A percentile compares a stretch with the other conserved stretches of the same genome.
These are phyloP conservation scores for Neoniphon sammara DNA, from an alignment of 2,797 vertebrate species.

Conservation along the genomic window DNA sequence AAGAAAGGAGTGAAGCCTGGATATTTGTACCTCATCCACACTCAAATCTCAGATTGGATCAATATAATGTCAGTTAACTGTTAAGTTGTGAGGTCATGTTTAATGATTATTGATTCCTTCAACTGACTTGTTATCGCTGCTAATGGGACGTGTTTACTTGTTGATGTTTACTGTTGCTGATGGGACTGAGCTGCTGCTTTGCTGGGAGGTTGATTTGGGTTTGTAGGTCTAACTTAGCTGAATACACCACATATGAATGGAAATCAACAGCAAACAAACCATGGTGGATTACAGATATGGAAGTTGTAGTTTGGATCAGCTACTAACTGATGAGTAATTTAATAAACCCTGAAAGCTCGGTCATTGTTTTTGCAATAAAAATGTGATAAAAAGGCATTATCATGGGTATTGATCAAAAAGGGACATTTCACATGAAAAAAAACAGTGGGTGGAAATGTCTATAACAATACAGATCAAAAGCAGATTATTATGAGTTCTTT, in stretches of 20 bases:
- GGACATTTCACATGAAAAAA: background rate
- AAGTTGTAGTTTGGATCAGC: no score
- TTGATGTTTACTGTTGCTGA: background rate
- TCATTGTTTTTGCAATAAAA: background rate
- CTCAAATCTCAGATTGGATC: slow-evolving; percentile 1
- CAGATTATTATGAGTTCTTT: background rate
- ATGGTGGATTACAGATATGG: no score
- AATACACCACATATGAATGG: slow-evolving; percentile 25
- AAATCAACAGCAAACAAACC: background rate
- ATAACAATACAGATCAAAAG: background rate
- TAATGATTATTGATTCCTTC: slow-evolving; percentile 32
- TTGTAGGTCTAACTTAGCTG: background rate
- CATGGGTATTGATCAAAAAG: slow-evolving; percentile 8
- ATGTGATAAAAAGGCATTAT: background rate
- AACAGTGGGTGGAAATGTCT: background rate
- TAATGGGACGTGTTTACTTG: background rate
- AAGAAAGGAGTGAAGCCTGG: no score
- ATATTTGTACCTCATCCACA: background rate
- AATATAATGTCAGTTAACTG: slow-evolving; percentile 4
- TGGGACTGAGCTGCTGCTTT: background rate
- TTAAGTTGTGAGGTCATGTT: slow-evolving; percentile 3
- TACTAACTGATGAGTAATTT: no score
- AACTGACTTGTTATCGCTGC: background rate
- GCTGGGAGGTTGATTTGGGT: background rate
- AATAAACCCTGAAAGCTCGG: no score